These are phyloP conservation scores for Sinocyclocheilus anophthalmus DNA, from an alignment of 2,113 vertebrate genomes.

Conservation along the genomic window DNA sequence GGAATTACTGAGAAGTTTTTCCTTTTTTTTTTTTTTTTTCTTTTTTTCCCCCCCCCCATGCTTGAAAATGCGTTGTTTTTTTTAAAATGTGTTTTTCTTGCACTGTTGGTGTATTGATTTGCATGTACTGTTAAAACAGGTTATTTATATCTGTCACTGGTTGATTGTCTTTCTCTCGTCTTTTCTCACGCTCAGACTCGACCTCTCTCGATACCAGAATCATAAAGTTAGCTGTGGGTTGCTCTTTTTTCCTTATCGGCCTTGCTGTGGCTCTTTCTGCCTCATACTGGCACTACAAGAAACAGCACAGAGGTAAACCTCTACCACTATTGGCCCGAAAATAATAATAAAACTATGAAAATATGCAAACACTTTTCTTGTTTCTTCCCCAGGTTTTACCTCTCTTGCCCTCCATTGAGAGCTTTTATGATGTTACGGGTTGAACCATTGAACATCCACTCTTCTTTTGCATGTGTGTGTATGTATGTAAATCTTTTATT, in stretches of 20 bases:
- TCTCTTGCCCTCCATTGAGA: background rate
- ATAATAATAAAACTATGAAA: background rate
- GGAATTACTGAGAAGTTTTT: background rate
- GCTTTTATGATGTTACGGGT: background rate
- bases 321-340: background rate
- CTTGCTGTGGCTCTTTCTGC: background rate
- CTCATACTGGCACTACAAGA: background rate
- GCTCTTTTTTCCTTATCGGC: background rate
- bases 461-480: background rate
- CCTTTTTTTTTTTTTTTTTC: too few relatives aligned
- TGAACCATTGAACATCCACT: background rate
- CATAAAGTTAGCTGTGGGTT: background rate
- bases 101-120: background rate
- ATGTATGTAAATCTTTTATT: background rate
- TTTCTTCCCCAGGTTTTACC: background rate
- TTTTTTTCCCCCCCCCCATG: too few relatives aligned
- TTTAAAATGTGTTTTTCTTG: background rate
- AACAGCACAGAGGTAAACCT: background rate
- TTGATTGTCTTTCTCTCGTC: background rate
- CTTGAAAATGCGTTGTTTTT: background rate
- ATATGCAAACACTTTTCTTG: background rate
- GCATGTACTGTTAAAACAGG: background rate
- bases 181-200: conserved; percentile 9
- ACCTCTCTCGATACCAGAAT: background rate
- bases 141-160: background rate